Percentiles rank a stretch among this genome's conserved stretches.
phyloP scores from a whole-genome alignment of 2,797 vertebrate genomes.

The Clarias laeviceps region DNA sequence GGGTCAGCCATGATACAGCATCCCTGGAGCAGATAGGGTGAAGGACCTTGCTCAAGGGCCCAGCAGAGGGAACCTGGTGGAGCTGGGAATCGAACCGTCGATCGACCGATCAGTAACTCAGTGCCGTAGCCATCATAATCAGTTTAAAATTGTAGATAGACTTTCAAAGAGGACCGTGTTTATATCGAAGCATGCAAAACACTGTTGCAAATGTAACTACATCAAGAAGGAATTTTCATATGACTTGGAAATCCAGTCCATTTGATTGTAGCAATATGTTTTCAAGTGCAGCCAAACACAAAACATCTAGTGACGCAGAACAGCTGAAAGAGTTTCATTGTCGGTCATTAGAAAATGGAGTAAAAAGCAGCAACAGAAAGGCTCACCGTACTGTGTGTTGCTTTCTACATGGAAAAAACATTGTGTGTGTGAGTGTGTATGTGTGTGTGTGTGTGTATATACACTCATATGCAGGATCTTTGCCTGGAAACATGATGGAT shows the following conservation, averaged over 20 bases:
- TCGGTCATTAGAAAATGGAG: not conserved
- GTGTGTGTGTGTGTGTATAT: conserved; percentile 10
- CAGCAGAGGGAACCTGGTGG: no score
- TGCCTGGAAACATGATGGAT: not conserved
- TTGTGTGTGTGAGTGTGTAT: conserved; percentile 13
- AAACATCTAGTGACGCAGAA: not conserved
- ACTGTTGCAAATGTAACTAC: not conserved
- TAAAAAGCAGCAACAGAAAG: not conserved
- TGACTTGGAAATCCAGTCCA: not conserved
- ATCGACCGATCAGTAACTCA: no score
- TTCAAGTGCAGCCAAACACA: not conserved
- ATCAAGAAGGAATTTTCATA: not conserved
- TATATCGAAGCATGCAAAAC: not conserved
- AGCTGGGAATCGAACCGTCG: no score
- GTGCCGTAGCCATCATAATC: no score
- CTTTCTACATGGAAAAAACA: conserved; percentile 7
- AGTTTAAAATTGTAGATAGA: no score
- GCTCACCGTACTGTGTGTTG: conserved; percentile 14
- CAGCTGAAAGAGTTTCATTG: not conserved
- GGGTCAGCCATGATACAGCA: no score
- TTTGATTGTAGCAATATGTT: not conserved
- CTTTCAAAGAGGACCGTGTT: not conserved
- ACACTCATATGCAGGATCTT: not conserved
- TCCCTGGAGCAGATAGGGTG: no score
- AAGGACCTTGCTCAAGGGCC: no score